Conservation (phyloP, 2,888 invertebrate species). For the Noctua fimbriata region DNA sequence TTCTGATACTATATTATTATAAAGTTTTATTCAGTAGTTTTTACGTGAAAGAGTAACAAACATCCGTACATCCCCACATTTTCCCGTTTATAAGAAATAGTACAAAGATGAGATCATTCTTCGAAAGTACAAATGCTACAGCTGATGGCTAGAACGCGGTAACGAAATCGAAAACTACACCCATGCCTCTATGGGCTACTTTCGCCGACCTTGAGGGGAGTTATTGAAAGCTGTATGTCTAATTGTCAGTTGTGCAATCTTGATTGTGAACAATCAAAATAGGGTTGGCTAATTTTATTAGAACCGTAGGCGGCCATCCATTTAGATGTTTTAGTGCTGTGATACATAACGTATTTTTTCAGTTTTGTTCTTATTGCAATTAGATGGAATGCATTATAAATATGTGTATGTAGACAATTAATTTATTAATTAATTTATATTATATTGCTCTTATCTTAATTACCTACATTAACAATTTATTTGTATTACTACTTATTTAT, state of each 20-base stretch:
- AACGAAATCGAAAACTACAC: slow-evolving; percentile 76
- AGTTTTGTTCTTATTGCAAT: background rate
- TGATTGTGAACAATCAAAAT: slow-evolving; percentile 77
- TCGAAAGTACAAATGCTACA: slow-evolving; percentile 47
- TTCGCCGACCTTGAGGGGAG: slow-evolving; percentile 80
- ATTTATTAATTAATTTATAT: too few species aligned
- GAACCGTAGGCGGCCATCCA: slow-evolving; percentile 46
- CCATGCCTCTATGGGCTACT: slow-evolving; percentile 68
- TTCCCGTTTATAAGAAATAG: background rate
- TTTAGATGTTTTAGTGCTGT: slow-evolving; percentile 36
- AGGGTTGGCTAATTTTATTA: slow-evolving; percentile 75
- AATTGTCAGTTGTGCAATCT: slow-evolving; percentile 79
- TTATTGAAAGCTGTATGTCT: slow-evolving; percentile 77
- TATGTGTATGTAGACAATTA: too few species aligned
- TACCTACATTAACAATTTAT: too few species aligned
- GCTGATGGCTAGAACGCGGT: slow-evolving; percentile 50
- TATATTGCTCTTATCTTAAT: too few species aligned
- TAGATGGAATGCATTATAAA: background rate
- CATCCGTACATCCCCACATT: background rate
- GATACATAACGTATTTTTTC: background rate
- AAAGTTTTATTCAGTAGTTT: background rate
- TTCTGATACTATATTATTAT: background rate
- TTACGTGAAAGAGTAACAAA: background rate
- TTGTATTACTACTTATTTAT: too few species aligned
- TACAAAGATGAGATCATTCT: slow-evolving; percentile 14